A percentile compares a stretch with the other conserved stretches of the same genome.
Conservation (phyloP, 1,140 invertebrate genomes). For the Proales similis region DNA sequence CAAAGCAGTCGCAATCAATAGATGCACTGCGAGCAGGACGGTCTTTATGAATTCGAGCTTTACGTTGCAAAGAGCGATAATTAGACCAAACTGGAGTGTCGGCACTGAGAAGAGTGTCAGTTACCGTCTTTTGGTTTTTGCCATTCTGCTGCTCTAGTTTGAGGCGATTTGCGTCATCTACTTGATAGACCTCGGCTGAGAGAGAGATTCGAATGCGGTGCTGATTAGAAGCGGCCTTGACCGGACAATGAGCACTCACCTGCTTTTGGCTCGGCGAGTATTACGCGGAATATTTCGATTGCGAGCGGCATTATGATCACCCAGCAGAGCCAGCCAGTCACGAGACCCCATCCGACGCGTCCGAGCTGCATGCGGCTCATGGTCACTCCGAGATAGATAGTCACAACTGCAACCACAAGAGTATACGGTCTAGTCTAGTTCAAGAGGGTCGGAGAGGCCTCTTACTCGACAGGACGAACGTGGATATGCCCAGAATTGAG, state of each 20-base stretch:
- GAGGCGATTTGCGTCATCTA: neutral
- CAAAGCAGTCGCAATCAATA: conserved; percentile 4
- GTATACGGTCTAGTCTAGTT: neutral
- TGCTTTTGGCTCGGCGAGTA: neutral
- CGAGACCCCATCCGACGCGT: conserved; percentile 14
- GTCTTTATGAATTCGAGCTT: conserved; percentile 15
- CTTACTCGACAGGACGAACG: neutral
- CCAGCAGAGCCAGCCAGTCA: conserved; percentile 21
- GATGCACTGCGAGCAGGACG: conserved; percentile 1
- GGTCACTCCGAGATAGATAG: conserved; percentile 15
- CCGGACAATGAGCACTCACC: no score
- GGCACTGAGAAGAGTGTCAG: no score
- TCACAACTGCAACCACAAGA: conserved; percentile 3
- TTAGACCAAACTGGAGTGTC: no score
- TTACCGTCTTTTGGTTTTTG: conserved; percentile 7
- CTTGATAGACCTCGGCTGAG: conserved; percentile 16
- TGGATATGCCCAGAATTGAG: conserved; percentile 10
- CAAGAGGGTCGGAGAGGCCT: no score
- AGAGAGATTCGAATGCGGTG: neutral
- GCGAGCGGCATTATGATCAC: conserved; percentile 1
- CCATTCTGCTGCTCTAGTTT: neutral
- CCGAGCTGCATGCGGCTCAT: conserved; percentile 27
- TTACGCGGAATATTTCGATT: conserved; percentile 3
- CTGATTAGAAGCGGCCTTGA: neutral
- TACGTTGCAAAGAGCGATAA: no score